Conservation (phyloP, 2,888 invertebrate genomes). For the Lycocerus yunnanus region DNA sequence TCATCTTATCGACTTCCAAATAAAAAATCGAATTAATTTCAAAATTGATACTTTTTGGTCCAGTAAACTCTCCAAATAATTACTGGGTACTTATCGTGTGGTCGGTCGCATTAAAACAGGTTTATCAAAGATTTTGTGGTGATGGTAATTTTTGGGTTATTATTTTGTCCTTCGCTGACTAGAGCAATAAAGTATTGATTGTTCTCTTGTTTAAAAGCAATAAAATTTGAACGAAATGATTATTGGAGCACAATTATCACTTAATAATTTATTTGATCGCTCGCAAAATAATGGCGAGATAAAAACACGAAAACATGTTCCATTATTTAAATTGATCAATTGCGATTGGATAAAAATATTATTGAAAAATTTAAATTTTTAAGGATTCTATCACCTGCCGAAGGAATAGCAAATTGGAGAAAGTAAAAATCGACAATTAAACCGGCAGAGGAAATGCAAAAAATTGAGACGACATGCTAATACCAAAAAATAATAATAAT, state of each 20-base stretch:
- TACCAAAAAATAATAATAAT: no score
- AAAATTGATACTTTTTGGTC: not conserved
- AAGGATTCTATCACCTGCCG: no score
- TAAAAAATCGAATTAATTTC: not conserved
- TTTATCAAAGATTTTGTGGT: not conserved
- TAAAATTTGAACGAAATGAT: not conserved
- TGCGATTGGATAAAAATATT: not conserved
- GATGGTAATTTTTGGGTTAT: not conserved
- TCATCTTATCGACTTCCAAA: not conserved
- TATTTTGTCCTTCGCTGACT: not conserved
- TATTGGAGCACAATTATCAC: not conserved
- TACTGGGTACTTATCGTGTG: not conserved
- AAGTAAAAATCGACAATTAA: no score
- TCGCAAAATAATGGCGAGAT: not conserved
- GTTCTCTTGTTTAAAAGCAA: conserved; percentile 4
- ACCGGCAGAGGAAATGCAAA: no score
- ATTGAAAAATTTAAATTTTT: not conserved
- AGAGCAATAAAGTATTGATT: not conserved
- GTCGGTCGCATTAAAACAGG: not conserved
- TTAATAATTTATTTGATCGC: not conserved
- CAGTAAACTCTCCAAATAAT: not conserved
- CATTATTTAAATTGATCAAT: not conserved
- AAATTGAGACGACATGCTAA: no score
- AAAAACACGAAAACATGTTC: not conserved
- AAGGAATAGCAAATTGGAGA: no score